Evolutionary conservation across 1,140 invertebrate species (phyloP).

Genomic region (Lithobius niger): DNA sequence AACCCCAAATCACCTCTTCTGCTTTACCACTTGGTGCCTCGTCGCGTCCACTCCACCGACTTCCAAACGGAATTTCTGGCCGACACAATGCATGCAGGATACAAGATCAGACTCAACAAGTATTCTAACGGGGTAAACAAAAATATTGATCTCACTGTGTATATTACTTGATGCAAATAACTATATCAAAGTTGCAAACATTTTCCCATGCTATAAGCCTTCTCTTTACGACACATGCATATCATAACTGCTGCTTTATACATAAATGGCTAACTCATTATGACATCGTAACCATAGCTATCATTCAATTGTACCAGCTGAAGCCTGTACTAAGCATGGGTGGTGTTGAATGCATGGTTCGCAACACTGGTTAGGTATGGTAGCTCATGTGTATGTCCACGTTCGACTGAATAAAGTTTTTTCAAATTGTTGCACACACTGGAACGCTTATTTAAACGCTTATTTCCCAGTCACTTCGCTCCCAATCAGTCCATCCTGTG

Average conservation of each 20-base stretch:
- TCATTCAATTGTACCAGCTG: constrained; percentile 12
- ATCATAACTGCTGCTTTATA: no score
- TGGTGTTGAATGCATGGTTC: no score
- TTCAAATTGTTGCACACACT: no score
- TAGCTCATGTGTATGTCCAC: no score
- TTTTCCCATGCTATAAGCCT: not conserved
- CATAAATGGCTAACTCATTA: constrained; percentile 13
- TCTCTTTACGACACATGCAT: not conserved
- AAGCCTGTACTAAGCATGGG: no score
- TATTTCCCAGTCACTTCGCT: no score
- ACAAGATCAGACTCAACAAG: constrained; percentile 32
- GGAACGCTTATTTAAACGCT: no score
- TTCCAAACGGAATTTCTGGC: constrained; percentile 30
- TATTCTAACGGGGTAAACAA: constrained; percentile 35
- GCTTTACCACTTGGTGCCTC: constrained; percentile 32
- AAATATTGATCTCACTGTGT: no score
- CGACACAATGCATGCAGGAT: constrained; percentile 24
- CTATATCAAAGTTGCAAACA: not conserved
- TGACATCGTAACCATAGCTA: constrained; percentile 11
- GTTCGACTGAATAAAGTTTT: no score
- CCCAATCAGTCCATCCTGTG: no score
- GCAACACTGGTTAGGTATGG: no score
- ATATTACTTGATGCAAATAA: no score
- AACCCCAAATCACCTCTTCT: constrained; percentile 30
- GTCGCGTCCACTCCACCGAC: constrained; percentile 30